Evolutionary conservation across 2,797 vertebrate genomes (phyloP).

Genomic region (Melanotaenia parkinsoni): DNA sequence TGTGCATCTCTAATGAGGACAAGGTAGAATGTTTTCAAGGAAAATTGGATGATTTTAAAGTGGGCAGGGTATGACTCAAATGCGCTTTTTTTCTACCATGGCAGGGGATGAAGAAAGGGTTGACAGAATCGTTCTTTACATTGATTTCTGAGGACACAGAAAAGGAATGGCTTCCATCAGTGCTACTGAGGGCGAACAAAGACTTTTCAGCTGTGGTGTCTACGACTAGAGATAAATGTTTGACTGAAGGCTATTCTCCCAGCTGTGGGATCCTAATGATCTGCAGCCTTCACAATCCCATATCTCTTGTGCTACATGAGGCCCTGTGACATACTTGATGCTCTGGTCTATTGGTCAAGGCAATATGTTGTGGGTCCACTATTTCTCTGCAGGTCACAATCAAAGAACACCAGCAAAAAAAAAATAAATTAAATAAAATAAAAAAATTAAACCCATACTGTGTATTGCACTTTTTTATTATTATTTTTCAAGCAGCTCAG

Average conservation of each 20-base stretch:
- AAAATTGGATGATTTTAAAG: constrained; percentile 55
- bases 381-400: constrained; percentile 62
- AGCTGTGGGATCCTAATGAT: constrained; percentile 76
- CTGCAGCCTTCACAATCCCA: constrained; percentile 70
- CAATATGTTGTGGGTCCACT: constrained; percentile 37
- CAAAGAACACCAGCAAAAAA: constrained; percentile 5
- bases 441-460: constrained; percentile 5
- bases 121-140: constrained; percentile 71
- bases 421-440: background rate
- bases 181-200: constrained; percentile 76
- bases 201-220: constrained; percentile 65
- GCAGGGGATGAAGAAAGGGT: constrained; percentile 39
- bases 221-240: constrained; percentile 78
- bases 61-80: constrained; percentile 40
- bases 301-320: constrained; percentile 78
- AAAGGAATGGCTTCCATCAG: constrained; percentile 79
- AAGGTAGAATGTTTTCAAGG: constrained; percentile 35
- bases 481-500: constrained; percentile 14
- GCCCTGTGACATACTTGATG: constrained; percentile 66
- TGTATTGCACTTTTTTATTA: background rate
- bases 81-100: constrained; percentile 3
- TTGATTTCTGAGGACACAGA: constrained; percentile 74
- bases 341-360: constrained; percentile 68
- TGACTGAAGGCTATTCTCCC: constrained; percentile 79
- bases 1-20: constrained; percentile 55